Conservation (phyloP, 2,888 invertebrate species). For the Philaethria dido region DNA sequence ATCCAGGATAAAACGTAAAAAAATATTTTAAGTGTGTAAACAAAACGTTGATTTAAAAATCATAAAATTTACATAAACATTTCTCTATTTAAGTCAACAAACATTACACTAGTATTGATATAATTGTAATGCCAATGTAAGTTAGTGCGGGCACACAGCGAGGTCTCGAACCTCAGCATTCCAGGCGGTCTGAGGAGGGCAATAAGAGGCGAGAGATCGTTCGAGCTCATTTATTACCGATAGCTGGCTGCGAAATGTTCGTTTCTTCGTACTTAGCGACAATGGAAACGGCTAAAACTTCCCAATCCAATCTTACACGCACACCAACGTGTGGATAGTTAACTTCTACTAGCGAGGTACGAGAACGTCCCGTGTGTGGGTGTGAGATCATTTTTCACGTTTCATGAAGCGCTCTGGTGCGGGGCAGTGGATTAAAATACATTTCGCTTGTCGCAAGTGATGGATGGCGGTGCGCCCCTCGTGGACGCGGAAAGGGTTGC, state of each 20-base stretch:
- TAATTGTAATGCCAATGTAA: constrained; percentile 23
- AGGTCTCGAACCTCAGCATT: constrained; percentile 33
- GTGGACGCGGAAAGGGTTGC: constrained; percentile 65
- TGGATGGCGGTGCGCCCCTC: constrained; percentile 64
- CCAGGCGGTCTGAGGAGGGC: constrained; percentile 30
- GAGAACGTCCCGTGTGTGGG: constrained; percentile 49
- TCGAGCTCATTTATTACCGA: constrained; percentile 43
- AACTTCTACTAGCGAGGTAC: constrained; percentile 35
- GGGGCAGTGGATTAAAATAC: constrained; percentile 82
- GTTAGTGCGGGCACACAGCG: constrained; percentile 22
- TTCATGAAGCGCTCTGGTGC: constrained; percentile 78
- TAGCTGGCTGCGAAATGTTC: constrained; percentile 41
- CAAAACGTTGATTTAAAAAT: neutral
- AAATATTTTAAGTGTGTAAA: too few species aligned
- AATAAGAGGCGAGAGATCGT: constrained; percentile 39
- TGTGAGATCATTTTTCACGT: constrained; percentile 80
- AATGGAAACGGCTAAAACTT: constrained; percentile 46
- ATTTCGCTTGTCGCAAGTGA: constrained; percentile 76
- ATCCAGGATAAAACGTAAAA: too few species aligned
- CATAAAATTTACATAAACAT: too few species aligned
- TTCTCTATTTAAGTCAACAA: neutral
- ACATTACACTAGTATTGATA: neutral
- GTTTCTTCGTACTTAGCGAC: constrained; percentile 45
- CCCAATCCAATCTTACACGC: constrained; percentile 45
- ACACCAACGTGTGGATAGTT: constrained; percentile 38